phyloP scores from a whole-genome alignment of 2,797 vertebrate species.

The Cynodonichthys magdalenae region DNA sequence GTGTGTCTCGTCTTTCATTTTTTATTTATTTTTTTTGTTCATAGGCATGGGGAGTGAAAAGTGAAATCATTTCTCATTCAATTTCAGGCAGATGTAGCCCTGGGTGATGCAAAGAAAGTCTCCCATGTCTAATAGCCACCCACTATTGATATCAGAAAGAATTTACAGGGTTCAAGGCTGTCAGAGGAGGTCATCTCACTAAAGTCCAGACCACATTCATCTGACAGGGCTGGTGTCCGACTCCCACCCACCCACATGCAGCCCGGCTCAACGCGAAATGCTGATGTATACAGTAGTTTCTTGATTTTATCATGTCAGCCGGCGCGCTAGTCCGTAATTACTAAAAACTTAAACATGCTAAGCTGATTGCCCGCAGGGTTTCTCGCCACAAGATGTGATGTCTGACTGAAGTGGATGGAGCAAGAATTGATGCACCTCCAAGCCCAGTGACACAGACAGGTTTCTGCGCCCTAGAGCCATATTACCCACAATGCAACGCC shows the following conservation, averaged over 20 bases:
- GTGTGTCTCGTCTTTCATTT: conserved; percentile 59
- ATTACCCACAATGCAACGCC: conserved; percentile 81
- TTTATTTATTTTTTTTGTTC: conserved; percentile 42
- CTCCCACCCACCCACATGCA: conserved; percentile 76
- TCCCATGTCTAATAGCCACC: conserved; percentile 84
- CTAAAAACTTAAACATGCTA: conserved; percentile 83
- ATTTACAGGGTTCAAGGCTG: conserved; percentile 83
- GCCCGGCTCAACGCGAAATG: conserved; percentile 55
- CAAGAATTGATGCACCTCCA: conserved; percentile 80
- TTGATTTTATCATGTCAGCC: conserved; percentile 80
- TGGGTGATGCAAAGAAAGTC: conserved; percentile 81
- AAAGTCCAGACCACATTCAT: conserved; percentile 79
- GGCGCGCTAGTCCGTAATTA: conserved; percentile 77
- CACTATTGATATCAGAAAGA: conserved; percentile 82
- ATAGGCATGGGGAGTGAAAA: conserved; percentile 61
- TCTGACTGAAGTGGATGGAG: conserved; percentile 76
- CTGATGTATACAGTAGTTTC: conserved; percentile 65
- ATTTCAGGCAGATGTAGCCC: conserved; percentile 82
- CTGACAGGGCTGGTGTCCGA: conserved; percentile 81
- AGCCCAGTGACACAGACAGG: conserved; percentile 80
- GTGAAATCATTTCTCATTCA: conserved; percentile 80
- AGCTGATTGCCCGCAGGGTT: conserved; percentile 61
- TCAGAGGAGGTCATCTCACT: conserved; percentile 80
- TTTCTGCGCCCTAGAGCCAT: conserved; percentile 73
- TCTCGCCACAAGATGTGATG: conserved; percentile 60